Percentiles rank a stretch among this genome's conserved stretches.
Evolutionary conservation across 2,888 invertebrate species (phyloP).

Genomic region (Dioctria rufipes): DNA sequence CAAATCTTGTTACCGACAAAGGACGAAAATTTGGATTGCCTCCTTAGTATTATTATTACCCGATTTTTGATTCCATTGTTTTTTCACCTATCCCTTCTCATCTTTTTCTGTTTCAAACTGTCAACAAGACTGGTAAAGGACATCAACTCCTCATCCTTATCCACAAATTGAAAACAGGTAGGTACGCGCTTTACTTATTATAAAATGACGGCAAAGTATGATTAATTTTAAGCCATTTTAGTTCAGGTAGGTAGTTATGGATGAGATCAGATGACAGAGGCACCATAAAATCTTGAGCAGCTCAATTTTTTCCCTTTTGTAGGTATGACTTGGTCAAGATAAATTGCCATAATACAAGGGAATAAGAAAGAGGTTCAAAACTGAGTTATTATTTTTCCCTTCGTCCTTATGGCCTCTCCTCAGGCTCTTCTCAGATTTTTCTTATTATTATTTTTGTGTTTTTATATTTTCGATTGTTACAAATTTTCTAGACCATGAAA

Average conservation of each 20-base stretch:
- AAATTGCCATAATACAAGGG: constrained; percentile 34
- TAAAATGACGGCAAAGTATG: neutral
- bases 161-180: neutral
- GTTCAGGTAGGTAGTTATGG: constrained; percentile 18
- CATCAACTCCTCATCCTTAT: neutral
- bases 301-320: constrained; percentile 41
- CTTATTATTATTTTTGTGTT: constrained; percentile 35
- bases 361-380: neutral
- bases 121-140: constrained; percentile 31
- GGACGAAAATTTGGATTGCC: constrained; percentile 11
- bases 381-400: constrained; percentile 41
- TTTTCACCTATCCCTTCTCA: constrained; percentile 38
- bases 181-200: neutral
- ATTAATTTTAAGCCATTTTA: constrained; percentile 21
- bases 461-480: constrained; percentile 21
- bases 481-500: constrained; percentile 59
- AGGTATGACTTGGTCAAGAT: neutral
- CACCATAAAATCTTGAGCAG: constrained; percentile 42
- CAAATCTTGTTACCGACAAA: constrained; percentile 30
- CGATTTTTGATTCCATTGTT: constrained; percentile 9
- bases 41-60: constrained; percentile 12
- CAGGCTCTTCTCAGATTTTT: no score
- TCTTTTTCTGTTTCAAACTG: constrained; percentile 42
- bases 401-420: neutral
- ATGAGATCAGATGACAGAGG: constrained; percentile 19